These are phyloP conservation scores for Phrynocephalus forsythii DNA, from an alignment of 2,797 vertebrate species.

Conservation along the genomic window DNA sequence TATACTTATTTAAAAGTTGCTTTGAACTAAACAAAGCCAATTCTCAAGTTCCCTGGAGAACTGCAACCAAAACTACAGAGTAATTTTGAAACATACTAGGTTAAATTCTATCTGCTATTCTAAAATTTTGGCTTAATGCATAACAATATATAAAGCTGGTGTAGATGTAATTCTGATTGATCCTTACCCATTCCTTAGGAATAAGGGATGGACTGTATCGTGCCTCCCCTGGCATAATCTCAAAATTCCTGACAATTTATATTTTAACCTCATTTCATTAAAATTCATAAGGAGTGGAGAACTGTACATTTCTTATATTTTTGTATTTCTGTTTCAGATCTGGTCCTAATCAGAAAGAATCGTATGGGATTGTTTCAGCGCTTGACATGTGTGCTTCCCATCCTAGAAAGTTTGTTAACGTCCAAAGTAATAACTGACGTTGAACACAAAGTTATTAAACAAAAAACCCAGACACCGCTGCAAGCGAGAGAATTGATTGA, in stretches of 20 bases:
- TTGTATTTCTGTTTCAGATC: slow-evolving; percentile 79
- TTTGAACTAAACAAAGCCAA: too few relatives aligned
- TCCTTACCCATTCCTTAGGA: neutral
- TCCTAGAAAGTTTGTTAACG: slow-evolving; percentile 88
- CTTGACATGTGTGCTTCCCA: slow-evolving; percentile 87
- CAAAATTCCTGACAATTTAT: neutral
- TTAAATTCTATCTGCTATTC: neutral
- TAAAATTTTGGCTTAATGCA: neutral
- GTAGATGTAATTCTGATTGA: neutral
- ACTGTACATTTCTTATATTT: slow-evolving; percentile 34
- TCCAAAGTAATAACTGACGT: slow-evolving; percentile 85
- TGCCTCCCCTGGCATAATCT: neutral
- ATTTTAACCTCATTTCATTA: neutral
- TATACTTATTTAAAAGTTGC: too few relatives aligned
- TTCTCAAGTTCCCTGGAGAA: too few relatives aligned
- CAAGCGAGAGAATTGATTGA: slow-evolving; percentile 94
- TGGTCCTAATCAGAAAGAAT: slow-evolving; percentile 92
- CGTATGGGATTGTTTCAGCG: slow-evolving; percentile 90
- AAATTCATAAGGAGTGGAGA: slow-evolving; percentile 1
- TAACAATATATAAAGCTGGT: neutral
- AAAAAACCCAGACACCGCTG: slow-evolving; percentile 87
- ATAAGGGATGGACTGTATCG: neutral
- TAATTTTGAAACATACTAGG: too few relatives aligned
- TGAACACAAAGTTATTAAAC: slow-evolving; percentile 89
- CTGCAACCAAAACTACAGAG: too few relatives aligned